These are phyloP conservation scores for Leptinotarsa haldemani DNA, from an alignment of 2,888 invertebrate genomes.

Conservation along the genomic window DNA sequence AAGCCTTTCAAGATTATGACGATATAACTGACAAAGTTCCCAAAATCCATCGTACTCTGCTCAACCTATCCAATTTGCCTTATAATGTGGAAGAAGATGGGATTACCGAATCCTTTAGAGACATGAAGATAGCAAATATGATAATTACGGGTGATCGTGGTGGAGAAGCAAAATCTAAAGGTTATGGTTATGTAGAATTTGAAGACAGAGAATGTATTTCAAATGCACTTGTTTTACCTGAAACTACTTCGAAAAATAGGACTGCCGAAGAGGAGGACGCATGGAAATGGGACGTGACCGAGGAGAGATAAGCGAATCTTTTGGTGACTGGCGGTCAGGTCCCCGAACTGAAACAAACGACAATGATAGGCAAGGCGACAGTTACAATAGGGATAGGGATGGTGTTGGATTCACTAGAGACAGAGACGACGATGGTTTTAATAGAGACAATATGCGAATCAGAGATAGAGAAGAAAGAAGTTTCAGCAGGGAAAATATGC, in stretches of 20 bases:
- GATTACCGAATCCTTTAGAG: too few relatives aligned
- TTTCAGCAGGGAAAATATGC: constrained; percentile 55
- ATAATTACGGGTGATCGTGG: constrained; percentile 79
- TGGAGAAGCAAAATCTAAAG: constrained; percentile 78
- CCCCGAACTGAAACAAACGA: constrained; percentile 65
- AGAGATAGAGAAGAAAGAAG: constrained; percentile 54
- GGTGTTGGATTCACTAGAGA: constrained; percentile 53
- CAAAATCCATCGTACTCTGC: too few relatives aligned
- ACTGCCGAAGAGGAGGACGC: constrained; percentile 72
- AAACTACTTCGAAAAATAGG: too few relatives aligned
- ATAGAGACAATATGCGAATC: constrained; percentile 49
- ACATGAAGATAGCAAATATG: constrained; percentile 80
- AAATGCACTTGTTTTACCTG: constrained; percentile 83
- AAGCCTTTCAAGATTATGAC: too few relatives aligned
- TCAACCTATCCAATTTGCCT: too few relatives aligned
- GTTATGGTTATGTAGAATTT: constrained; percentile 94
- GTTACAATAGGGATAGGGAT: constrained; percentile 52
- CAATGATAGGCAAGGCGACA: constrained; percentile 48
- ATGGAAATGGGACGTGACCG: constrained; percentile 69
- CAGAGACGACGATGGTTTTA: constrained; percentile 58
- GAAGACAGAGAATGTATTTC: constrained; percentile 87
- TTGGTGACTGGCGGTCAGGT: constrained; percentile 83
- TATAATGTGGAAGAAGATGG: too few relatives aligned
- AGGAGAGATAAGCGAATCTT: constrained; percentile 74
- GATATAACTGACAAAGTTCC: too few relatives aligned